phyloP scores from a whole-genome alignment of 2,888 invertebrate species.

The Xanthorhoe designata region DNA sequence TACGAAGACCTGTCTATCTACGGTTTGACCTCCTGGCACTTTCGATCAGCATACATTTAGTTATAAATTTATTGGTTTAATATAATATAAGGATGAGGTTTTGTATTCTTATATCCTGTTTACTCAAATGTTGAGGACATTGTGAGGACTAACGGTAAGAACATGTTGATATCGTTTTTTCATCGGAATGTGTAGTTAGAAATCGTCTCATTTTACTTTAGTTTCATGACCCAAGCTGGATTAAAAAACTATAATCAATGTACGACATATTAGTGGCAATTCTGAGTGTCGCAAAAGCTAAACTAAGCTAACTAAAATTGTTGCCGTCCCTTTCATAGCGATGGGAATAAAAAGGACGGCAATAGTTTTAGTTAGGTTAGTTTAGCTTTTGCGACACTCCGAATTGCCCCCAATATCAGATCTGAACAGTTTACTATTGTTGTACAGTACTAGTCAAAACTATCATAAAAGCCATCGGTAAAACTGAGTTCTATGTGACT shows the following conservation, averaged over 20 bases:
- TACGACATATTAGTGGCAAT: no score
- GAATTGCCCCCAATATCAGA: no score
- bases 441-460: background rate
- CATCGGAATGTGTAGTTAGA: constrained; percentile 4
- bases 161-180: background rate
- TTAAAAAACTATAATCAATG: background rate
- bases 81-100: constrained; percentile 9
- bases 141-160: constrained; percentile 26
- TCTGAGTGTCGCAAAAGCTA: no score
- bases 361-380: no score
- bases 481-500: background rate
- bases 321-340: no score
- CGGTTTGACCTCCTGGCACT: constrained; percentile 42
- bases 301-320: no score
- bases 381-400: no score
- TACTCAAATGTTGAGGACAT: constrained; percentile 22
- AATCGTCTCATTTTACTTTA: background rate
- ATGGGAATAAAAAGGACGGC: no score
- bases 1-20: constrained; percentile 40
- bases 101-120: constrained; percentile 10
- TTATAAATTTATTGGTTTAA: background rate
- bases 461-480: background rate
- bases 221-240: constrained; percentile 4
- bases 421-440: background rate
- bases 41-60: constrained; percentile 41